Evolutionary conservation across 2,113 vertebrate genomes (phyloP).

Genomic region (Perca schrenkii): DNA sequence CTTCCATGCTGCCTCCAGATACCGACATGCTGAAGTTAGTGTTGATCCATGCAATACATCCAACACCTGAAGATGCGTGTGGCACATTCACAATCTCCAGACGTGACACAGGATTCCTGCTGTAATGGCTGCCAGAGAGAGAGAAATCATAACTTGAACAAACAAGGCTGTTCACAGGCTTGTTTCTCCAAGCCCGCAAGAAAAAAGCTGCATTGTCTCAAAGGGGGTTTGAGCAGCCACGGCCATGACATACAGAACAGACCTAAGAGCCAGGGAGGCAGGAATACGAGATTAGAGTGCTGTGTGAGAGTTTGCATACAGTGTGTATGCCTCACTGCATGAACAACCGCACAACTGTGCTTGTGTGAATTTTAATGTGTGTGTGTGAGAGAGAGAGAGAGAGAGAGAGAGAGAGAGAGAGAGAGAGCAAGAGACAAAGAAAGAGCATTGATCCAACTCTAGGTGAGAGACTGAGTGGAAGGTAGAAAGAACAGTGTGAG

Average conservation of each 20-base stretch:
- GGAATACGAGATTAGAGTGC: background rate
- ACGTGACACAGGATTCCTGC: slow-evolving; percentile 22
- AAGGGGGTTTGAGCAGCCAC: slow-evolving; percentile 17
- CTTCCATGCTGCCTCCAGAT: slow-evolving; percentile 24
- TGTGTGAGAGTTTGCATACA: background rate
- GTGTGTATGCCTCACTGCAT: background rate
- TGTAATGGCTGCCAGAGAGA: slow-evolving; percentile 17
- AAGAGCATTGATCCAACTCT: slow-evolving; percentile 27
- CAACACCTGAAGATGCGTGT: slow-evolving; percentile 41
- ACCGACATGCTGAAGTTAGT: background rate
- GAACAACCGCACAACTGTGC: slow-evolving; percentile 1
- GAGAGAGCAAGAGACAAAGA: slow-evolving; percentile 6
- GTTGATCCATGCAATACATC: slow-evolving; percentile 13
- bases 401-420: slow-evolving; percentile 3
- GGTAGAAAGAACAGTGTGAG: background rate
- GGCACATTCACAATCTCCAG: slow-evolving; percentile 12
- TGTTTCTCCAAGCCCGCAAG: slow-evolving; percentile 3
- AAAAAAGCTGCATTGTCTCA: slow-evolving; percentile 1
- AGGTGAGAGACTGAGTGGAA: slow-evolving; percentile 1
- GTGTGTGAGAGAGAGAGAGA: background rate
- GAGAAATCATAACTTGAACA: background rate
- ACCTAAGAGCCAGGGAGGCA: slow-evolving; percentile 29
- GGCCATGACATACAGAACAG: slow-evolving; percentile 26
- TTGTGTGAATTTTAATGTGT: background rate
- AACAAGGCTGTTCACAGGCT: slow-evolving; percentile 3